Evolutionary conservation across 2,113 vertebrate genomes (phyloP), one percentile per base, ranked within the genome.

Genomic region (Triplophysa siluroides): DNA sequence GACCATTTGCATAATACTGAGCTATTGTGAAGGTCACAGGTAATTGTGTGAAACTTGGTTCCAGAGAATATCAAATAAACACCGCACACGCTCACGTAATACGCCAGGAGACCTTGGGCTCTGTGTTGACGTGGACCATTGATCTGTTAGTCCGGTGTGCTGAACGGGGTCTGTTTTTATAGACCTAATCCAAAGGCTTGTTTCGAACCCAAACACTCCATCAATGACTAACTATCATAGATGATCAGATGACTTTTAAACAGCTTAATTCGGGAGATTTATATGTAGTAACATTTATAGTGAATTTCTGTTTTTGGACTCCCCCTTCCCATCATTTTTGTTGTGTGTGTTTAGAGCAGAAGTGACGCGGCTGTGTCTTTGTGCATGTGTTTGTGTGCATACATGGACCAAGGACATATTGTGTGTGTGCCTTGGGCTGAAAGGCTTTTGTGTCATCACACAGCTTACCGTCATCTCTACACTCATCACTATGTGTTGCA

Each of bases 321-420:
- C 14, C 2, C 21, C 8, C 16, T 69, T 69, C 14, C 23, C 1
- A 4, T 29, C 24, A 66, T 13, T 43, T 24, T n/a, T 67, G 50
- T 10, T 45, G 19, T 76, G 63, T 70, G 58, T 26, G 67, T 63
- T 70, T 54, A n/a, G 50, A 19, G 43, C 13, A 67, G 0, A 12
- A 62, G 7, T 29, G 33, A 38, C 58, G 9, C 24, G 45, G 18
- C 16, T 63, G 77, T 64, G 58, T 75, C 23, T 58, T 38, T 58
- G 56, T 11, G 52, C 43, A 33, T 71, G 50, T 47, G 54, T 4
- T 47, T 58, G 26, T 81, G 58, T 61, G 58, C 14, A 6, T 38
- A 69, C 23, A 76, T 60, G 68, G 72, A 80, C 65, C 66, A 80
- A 80, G 78, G 72, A 83, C 71, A 65, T 18, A 58, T 29, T 26